These are phyloP conservation scores for Drosophila monieri DNA, from an alignment of 2,888 invertebrate species.

Conservation along the genomic window DNA sequence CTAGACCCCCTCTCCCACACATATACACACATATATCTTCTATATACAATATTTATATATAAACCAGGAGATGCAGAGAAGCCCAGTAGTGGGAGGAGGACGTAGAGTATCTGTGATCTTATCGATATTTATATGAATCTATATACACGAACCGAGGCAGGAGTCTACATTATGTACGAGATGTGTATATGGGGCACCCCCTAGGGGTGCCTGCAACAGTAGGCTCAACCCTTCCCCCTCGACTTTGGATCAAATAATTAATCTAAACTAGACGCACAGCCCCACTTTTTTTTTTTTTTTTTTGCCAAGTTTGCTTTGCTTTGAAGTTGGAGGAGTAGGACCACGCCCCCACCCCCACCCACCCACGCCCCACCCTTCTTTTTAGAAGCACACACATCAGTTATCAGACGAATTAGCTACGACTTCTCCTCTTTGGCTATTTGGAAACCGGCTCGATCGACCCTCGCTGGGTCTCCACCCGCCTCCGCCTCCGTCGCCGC, in stretches of 20 bases:
- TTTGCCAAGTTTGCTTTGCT: constrained; percentile 66
- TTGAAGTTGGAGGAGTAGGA: constrained; percentile 34
- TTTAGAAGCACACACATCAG: constrained; percentile 2
- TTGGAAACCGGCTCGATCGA: constrained; percentile 12
- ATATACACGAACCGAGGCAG: constrained; percentile 52
- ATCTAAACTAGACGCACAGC: constrained; percentile 14
- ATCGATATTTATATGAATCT: constrained; percentile 83
- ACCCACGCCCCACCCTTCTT: too few relatives aligned
- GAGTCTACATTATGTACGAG: constrained; percentile 28
- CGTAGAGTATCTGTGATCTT: constrained; percentile 85
- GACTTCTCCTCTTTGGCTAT: constrained; percentile 29
- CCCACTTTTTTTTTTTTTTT: constrained; percentile 2
- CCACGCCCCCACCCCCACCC: neutral
- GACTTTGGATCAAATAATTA: neutral
- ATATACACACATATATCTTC: constrained; percentile 57
- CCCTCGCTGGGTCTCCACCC: constrained; percentile 3
- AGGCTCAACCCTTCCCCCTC: constrained; percentile 5
- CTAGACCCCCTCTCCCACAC: constrained; percentile 14
- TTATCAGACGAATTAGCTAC: constrained; percentile 17
- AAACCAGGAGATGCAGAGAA: constrained; percentile 43
- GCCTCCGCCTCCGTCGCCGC: neutral
- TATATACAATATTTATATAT: constrained; percentile 55
- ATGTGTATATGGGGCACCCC: constrained; percentile 17
- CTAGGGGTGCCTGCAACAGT: neutral
- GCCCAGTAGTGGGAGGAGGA: constrained; percentile 23